These are phyloP conservation scores for Chanos chanos DNA, from an alignment of 2,797 vertebrate genomes.

Conservation along the genomic window DNA sequence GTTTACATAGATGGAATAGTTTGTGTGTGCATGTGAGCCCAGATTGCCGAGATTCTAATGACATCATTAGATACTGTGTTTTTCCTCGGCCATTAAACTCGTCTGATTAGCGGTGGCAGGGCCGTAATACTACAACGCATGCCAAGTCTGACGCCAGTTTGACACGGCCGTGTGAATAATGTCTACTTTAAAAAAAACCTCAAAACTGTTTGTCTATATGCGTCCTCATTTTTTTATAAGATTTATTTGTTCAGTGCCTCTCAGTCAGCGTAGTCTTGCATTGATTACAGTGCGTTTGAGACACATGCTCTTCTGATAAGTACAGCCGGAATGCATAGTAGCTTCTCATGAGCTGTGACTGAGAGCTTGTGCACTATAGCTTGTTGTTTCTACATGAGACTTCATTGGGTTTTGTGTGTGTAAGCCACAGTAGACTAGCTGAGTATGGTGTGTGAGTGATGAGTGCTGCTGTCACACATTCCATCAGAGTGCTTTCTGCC, in stretches of 20 bases:
- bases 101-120: constrained; percentile 2
- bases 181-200: no score
- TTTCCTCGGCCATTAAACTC: constrained; percentile 12
- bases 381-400: constrained; percentile 21
- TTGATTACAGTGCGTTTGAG: no score
- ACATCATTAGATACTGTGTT: constrained; percentile 25
- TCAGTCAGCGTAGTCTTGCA: no score
- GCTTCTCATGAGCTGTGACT: no score
- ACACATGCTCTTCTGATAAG: no score
- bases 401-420: constrained; percentile 38
- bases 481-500: constrained; percentile 48
- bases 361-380: background rate
- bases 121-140: background rate
- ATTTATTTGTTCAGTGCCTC: no score
- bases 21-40: background rate
- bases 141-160: no score
- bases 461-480: constrained; percentile 48
- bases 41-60: background rate
- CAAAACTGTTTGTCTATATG: no score
- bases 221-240: no score
- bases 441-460: constrained; percentile 20
- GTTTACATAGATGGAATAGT: no score
- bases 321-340: no score
- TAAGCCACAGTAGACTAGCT: background rate
- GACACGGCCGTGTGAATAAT: no score